Evolutionary conservation across 2,888 invertebrate species (phyloP), one percentile per base, ranked within the genome.

Genomic region (Venusia cambrica): DNA sequence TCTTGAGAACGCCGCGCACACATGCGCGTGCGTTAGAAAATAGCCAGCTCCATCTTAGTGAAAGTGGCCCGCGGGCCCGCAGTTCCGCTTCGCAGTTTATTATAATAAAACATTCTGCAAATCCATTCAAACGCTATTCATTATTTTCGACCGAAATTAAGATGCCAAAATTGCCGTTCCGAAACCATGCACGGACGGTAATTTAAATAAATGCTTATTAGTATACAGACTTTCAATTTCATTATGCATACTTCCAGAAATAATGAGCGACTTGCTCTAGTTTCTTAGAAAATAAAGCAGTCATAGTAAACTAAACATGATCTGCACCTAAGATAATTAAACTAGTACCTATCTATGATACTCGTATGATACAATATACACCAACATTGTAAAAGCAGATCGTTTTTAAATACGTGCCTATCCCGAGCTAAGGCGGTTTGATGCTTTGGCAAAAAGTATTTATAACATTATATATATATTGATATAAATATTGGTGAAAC

Each of bases 51-150:
- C 73, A 73, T 64, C 56, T 56, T 54, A 81, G 84, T 84, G 84
- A 85, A 85, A 85, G 84, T 84, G 72, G 62, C 61, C 62, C 68
- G 61, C 60, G 76, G 72, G 62, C 61, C 62, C 68, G 61, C 60
- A 76, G 74, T 75, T 76, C 74, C 74, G 78, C 76, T 75, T 75
- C 68, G 72, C 73, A 73, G 74, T 73, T 71, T 69, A 71, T 57
- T 59, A 56, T 57, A 57, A 65, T 68, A 62, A 69, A 62, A 52
- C 46, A 57, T 56, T 54, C 50, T 54, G 49, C 46, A 12, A 12
- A 34, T 28, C 2, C 10, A 13, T 17, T 45, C 40, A 48, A 42
- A 47, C 16, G 36, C 47, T 48, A 40, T 45, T 43, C 45, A 30
- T 30, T 26, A 53, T 16, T 57, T 51, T 45, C 22, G 15, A 31